These are phyloP conservation scores for Sebastes taczanowskii DNA, from an alignment of 2,797 vertebrate genomes.

Conservation along the genomic window DNA sequence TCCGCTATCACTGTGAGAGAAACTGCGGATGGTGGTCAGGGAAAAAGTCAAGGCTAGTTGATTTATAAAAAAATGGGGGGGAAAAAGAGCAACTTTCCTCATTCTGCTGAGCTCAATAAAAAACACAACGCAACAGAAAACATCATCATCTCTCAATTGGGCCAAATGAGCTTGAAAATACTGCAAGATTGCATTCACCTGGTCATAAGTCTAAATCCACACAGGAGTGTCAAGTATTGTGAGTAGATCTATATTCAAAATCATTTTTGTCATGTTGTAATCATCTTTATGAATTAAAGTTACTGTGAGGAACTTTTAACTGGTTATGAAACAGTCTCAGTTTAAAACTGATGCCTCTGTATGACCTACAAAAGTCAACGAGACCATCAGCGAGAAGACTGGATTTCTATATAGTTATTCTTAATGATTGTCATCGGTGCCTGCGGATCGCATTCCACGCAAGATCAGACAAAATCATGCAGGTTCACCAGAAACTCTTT, in stretches of 20 bases:
- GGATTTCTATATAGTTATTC: neutral
- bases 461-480: neutral
- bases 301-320: no score
- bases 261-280: neutral
- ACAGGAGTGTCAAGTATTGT: neutral
- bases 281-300: neutral
- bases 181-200: neutral
- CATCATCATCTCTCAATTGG: neutral
- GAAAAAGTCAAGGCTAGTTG: neutral
- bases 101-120: neutral
- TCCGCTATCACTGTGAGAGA: neutral
- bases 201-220: neutral
- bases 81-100: neutral
- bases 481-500: neutral
- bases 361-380: no score
- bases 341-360: no score
- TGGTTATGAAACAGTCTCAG: no score
- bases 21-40: neutral
- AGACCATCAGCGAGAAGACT: no score
- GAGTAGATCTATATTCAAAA: neutral
- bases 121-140: constrained; percentile 3
- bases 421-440: neutral
- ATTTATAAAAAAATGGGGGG: neutral
- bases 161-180: neutral
- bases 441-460: neutral